Conservation (phyloP, 2,888 invertebrate genomes). For the Drosophila koepferae region DNA sequence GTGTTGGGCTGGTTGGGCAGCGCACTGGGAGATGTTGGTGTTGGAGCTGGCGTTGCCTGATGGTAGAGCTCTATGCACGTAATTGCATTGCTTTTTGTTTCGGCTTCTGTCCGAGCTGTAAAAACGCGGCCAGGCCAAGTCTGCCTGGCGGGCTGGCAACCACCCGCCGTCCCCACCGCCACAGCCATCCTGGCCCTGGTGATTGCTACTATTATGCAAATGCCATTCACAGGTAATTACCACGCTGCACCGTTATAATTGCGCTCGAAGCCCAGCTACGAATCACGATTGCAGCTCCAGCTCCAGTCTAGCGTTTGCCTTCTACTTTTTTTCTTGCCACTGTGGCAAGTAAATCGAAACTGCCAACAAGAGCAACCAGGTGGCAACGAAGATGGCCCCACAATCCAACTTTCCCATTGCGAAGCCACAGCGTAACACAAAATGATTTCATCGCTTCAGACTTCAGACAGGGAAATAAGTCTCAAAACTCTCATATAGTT, state of each 20-base stretch:
- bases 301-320: constrained; percentile 18
- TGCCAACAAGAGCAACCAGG: constrained; percentile 65
- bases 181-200: constrained; percentile 17
- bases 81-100: constrained; percentile 61
- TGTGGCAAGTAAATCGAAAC: constrained; percentile 56
- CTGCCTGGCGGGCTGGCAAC: constrained; percentile 25
- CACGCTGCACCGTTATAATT: constrained; percentile 83
- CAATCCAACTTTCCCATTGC: constrained; percentile 62
- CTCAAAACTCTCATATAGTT: not conserved
- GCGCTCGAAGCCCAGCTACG: constrained; percentile 82
- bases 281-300: constrained; percentile 75
- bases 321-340: constrained; percentile 23
- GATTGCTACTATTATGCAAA: constrained; percentile 80
- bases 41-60: constrained; percentile 39
- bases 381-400: constrained; percentile 46
- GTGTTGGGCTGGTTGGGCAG: constrained; percentile 71
- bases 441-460: constrained; percentile 49
- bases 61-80: constrained; percentile 48
- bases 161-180: constrained; percentile 25
- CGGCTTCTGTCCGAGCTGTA: constrained; percentile 50
- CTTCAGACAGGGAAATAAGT: constrained; percentile 25
- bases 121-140: constrained; percentile 45
- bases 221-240: constrained; percentile 82
- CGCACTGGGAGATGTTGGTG: constrained; percentile 37
- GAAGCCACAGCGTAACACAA: constrained; percentile 42